phyloP scores from a whole-genome alignment of 2,113 vertebrate species.

The Apaloderma vittatum region DNA sequence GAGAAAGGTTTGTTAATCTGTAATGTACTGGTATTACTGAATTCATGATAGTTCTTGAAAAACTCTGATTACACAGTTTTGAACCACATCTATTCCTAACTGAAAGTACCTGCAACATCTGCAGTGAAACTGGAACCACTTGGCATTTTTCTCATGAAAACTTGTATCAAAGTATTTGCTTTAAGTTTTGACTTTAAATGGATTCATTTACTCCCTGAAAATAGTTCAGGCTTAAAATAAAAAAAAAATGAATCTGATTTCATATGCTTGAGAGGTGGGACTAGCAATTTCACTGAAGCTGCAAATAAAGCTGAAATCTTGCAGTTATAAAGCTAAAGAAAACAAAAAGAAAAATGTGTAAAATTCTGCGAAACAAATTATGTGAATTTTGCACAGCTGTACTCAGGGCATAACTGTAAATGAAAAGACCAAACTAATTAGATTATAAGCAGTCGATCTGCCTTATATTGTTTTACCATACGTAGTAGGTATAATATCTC shows the following conservation, averaged over 20 bases:
- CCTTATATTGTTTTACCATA: slow-evolving; percentile 75
- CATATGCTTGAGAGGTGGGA: background rate
- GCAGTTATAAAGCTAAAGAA: slow-evolving; percentile 28
- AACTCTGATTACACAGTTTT: slow-evolving; percentile 38
- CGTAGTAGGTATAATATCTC: slow-evolving; percentile 72
- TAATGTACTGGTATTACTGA: background rate
- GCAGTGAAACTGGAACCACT: background rate
- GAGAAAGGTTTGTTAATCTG: background rate
- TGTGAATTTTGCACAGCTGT: slow-evolving; percentile 62
- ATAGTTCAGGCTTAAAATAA: background rate
- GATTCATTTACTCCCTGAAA: slow-evolving; percentile 26
- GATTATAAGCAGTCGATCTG: slow-evolving; percentile 80
- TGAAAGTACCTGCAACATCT: background rate
- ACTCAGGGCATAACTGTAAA: slow-evolving; percentile 80
- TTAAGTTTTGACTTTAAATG: background rate
- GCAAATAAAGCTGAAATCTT: slow-evolving; percentile 45
- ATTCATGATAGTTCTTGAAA: background rate
- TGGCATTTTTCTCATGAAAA: background rate
- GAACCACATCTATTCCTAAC: slow-evolving; percentile 28
- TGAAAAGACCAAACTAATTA: slow-evolving; percentile 83
- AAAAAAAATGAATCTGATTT: background rate
- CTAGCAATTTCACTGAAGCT: slow-evolving; percentile 35
- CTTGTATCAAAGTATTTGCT: background rate
- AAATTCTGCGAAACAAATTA: slow-evolving; percentile 62
- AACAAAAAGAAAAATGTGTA: slow-evolving; percentile 35